These are phyloP conservation scores for Tenthredo distinguenda DNA, from an alignment of 2,888 invertebrate genomes.

Conservation along the genomic window DNA sequence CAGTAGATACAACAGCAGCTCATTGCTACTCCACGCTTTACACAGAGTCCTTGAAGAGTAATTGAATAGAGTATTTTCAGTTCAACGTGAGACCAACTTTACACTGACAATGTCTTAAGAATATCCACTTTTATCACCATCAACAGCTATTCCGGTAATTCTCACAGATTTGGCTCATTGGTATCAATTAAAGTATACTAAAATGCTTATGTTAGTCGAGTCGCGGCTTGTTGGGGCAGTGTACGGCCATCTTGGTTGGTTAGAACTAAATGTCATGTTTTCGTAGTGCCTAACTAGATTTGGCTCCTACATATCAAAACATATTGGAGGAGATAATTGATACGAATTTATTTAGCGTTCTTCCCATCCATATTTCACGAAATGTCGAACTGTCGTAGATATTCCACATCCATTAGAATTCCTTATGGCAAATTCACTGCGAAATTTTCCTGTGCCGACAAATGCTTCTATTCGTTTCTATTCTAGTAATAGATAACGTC, in stretches of 20 bases:
- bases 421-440: too few relatives aligned
- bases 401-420: too few relatives aligned
- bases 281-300: neutral
- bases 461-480: too few relatives aligned
- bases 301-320: too few relatives aligned
- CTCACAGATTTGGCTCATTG: neutral
- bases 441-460: too few relatives aligned
- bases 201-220: neutral
- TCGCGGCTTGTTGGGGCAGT: neutral
- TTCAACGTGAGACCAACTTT: neutral
- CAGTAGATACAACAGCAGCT: too few relatives aligned
- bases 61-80: neutral
- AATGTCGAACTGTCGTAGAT: too few relatives aligned
- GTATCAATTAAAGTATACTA: neutral
- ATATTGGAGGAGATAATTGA: too few relatives aligned
- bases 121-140: neutral
- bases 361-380: too few relatives aligned
- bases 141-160: neutral
- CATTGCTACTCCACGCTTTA: neutral
- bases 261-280: neutral
- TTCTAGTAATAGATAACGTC: too few relatives aligned
- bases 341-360: too few relatives aligned
- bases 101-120: neutral
- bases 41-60: neutral
- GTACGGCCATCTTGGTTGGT: neutral